Evolutionary conservation across 2,888 invertebrate genomes (phyloP), one percentile per base, ranked within the genome.

Genomic region (Anticlea derivata): DNA sequence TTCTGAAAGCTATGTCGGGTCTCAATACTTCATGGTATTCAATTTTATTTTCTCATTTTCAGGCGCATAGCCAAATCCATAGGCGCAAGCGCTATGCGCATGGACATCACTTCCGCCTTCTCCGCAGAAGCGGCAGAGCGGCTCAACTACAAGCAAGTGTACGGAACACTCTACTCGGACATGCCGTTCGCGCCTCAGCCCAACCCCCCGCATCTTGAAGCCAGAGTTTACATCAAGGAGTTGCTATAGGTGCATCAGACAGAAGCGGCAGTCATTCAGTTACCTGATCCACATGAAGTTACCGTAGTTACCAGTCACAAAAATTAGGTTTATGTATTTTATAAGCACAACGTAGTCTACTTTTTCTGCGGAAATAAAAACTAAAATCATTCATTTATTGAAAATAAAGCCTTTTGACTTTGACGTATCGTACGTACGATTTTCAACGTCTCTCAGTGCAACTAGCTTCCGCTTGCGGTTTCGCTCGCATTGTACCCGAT

Each of bases 101-200:
- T 94, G 59, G 93, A 96, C 65, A 95, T 96, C 59, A 94, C 95
- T 6, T 96, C 96, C 27, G 92, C 93, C 38, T 96, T 92, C 79
- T 95, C 96, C 5, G 95, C 95, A 0, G 93, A 93, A 35, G 94
- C 95, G 0, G 93, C 95, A 47, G 93, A 93, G 56, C 92, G 94
- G 55, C 84, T 95, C 43, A 94, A 94, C 41, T 96, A 95, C 81
- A 92, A 93, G 61, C 92, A 91, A 60, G 92, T 95, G 43, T 96
- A 93, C 80, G 78, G 90, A 12, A 76, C 95, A 17, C 86, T 91
- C 20, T 96, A 95, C 72, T 78, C 89, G 0, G 94, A 95, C 33
- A 80, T 93, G 61, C 91, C 92, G 1, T 91, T 94, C 64, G 91
- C 91, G 2, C 95, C 96, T 0, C 92, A 91, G 22, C 87, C 88